Percentiles rank a stretch among this genome's conserved stretches.
Conservation (phyloP, 2,888 invertebrate genomes). For the Agriopis marginaria region DNA sequence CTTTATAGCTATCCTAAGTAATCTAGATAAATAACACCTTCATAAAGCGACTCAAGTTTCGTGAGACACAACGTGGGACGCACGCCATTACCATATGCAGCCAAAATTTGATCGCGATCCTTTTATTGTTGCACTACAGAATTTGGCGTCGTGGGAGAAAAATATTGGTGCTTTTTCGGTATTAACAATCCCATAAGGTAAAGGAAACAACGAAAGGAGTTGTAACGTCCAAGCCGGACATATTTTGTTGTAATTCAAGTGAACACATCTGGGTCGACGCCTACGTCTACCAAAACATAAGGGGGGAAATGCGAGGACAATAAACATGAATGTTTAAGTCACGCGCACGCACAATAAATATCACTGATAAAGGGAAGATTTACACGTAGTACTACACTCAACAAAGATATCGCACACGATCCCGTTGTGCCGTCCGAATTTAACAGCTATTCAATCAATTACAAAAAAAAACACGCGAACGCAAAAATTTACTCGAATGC, state of each 20-base stretch:
- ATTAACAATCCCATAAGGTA: conserved; percentile 55
- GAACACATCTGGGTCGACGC: conserved; percentile 75
- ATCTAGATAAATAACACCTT: conserved; percentile 81
- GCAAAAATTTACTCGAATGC: conserved; percentile 21
- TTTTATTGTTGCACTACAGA: conserved; percentile 72
- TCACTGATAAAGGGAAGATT: conserved; percentile 76
- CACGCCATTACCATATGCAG: conserved; percentile 67
- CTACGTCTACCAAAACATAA: conserved; percentile 77
- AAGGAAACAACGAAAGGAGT: conserved; percentile 66
- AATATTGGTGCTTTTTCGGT: conserved; percentile 66
- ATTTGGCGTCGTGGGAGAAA: conserved; percentile 73
- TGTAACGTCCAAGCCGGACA: conserved; percentile 57
- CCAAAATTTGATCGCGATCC: conserved; percentile 63
- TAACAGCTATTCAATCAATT: conserved; percentile 59
- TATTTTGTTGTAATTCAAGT: conserved; percentile 68
- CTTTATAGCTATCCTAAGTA: conserved; percentile 74
- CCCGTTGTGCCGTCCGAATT: conserved; percentile 67
- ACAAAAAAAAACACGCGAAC: conserved; percentile 44
- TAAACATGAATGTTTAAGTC: conserved; percentile 76
- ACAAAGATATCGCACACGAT: conserved; percentile 67
- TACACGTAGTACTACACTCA: conserved; percentile 65
- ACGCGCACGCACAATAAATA: conserved; percentile 80
- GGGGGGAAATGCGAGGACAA: conserved; percentile 61
- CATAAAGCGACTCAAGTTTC: conserved; percentile 69
- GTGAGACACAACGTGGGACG: conserved; percentile 72